Evolutionary conservation across 2,113 vertebrate genomes (phyloP).

Genomic region (Choloepus hoffmanni): DNA sequence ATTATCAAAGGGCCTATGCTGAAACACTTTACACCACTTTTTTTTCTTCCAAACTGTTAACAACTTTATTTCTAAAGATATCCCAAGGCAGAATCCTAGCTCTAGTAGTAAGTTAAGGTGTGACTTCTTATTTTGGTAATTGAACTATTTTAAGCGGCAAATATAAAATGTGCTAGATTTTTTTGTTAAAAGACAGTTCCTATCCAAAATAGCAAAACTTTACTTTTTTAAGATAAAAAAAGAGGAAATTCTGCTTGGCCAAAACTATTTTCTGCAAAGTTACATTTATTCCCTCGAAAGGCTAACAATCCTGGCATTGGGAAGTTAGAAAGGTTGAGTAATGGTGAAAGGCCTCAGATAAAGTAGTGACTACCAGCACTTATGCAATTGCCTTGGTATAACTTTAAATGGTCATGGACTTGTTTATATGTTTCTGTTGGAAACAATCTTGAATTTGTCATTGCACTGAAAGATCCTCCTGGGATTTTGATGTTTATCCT

Average conservation of each 20-base stretch:
- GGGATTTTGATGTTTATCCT: background rate
- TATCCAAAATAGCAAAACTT: background rate
- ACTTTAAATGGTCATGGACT: background rate
- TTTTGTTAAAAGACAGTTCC: slow-evolving; percentile 12
- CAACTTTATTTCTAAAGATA: slow-evolving; percentile 14
- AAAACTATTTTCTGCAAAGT: slow-evolving; percentile 9
- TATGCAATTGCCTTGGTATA: no score
- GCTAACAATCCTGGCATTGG: background rate
- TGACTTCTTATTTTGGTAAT: slow-evolving; percentile 49
- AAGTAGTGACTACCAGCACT: background rate
- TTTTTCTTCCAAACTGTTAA: background rate
- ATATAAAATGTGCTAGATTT: slow-evolving; percentile 51
- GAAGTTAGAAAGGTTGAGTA: background rate
- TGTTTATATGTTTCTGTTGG: background rate
- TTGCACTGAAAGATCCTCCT: background rate
- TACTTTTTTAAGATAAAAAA: background rate
- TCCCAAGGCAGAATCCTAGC: background rate
- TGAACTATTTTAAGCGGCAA: slow-evolving; percentile 59
- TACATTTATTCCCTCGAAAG: background rate
- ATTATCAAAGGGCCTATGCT: background rate
- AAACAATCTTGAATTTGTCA: background rate
- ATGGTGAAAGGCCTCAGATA: background rate
- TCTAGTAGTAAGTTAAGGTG: background rate
- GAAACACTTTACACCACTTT: background rate
- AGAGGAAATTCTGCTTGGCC: background rate